These are phyloP conservation scores for Rhynchonycteris naso DNA, from an alignment of 2,797 vertebrate genomes.

Conservation along the genomic window DNA sequence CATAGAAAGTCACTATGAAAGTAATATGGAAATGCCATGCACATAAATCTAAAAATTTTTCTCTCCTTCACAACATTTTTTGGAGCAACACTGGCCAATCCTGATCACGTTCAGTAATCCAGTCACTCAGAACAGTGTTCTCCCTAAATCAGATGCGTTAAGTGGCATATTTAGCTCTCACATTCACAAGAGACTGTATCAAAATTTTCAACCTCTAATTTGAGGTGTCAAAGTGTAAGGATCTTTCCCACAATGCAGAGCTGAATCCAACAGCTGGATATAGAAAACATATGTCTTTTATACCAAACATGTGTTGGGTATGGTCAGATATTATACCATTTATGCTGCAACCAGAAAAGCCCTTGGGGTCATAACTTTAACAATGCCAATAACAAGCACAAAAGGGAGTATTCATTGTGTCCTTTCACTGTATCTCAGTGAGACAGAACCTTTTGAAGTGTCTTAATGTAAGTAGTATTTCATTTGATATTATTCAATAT, in stretches of 20 bases:
- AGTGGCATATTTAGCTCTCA: not conserved
- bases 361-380: not conserved
- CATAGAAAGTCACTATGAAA: not conserved
- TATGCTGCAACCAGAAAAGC: not conserved
- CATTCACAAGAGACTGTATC: not conserved
- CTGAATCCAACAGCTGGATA: not conserved
- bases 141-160: not conserved
- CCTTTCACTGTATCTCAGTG: not conserved
- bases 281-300: not conserved
- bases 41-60: not conserved
- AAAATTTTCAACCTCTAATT: not conserved
- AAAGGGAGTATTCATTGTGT: not conserved
- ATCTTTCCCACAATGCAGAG: not conserved
- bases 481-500: not conserved
- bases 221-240: not conserved
- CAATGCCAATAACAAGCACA: not conserved
- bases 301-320: not conserved
- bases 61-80: not conserved
- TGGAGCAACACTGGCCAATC: not conserved
- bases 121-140: not conserved
- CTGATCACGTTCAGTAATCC: not conserved
- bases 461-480: not conserved
- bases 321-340: not conserved
- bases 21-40: not conserved
- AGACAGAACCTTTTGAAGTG: not conserved